phyloP scores from a whole-genome alignment of 2,113 vertebrate genomes.

The Phyllostomus discolor region DNA sequence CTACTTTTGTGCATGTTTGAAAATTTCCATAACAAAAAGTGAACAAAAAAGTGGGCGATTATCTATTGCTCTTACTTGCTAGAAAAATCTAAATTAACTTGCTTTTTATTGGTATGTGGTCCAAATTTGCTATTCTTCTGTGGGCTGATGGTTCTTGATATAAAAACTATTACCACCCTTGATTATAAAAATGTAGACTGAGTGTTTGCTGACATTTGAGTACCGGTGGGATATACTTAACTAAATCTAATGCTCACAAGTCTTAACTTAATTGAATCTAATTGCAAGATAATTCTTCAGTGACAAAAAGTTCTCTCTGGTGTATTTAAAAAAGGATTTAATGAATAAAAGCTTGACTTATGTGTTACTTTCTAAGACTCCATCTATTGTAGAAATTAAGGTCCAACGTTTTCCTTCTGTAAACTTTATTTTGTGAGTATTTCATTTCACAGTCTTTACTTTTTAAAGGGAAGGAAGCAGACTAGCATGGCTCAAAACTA shows the following conservation, averaged over 20 bases:
- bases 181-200: conserved; percentile 30
- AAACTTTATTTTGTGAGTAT: not conserved
- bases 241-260: conserved; percentile 33
- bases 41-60: conserved; percentile 50
- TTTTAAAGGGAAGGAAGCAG: conserved; percentile 8
- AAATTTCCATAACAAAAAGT: conserved; percentile 67
- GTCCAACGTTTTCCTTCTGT: not conserved
- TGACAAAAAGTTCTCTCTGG: conserved; percentile 51
- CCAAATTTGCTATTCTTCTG: conserved; percentile 31
- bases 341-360: conserved; percentile 50
- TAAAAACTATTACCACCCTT: not conserved
- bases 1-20: conserved; percentile 16
- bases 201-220: conserved; percentile 56
- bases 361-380: not conserved
- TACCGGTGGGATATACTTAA: conserved; percentile 50
- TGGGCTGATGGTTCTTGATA: conserved; percentile 29
- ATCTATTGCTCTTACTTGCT: conserved; percentile 45
- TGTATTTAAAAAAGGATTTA: conserved; percentile 41
- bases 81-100: conserved; percentile 53
- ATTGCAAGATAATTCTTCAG: conserved; percentile 62
- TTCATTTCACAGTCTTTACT: not conserved
- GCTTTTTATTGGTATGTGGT: conserved; percentile 39
- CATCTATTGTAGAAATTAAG: not conserved
- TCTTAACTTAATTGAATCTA: conserved; percentile 65
- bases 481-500: not conserved